Evolutionary conservation across 1,140 invertebrate species (phyloP).

Genomic region (Gryon sp.): DNA sequence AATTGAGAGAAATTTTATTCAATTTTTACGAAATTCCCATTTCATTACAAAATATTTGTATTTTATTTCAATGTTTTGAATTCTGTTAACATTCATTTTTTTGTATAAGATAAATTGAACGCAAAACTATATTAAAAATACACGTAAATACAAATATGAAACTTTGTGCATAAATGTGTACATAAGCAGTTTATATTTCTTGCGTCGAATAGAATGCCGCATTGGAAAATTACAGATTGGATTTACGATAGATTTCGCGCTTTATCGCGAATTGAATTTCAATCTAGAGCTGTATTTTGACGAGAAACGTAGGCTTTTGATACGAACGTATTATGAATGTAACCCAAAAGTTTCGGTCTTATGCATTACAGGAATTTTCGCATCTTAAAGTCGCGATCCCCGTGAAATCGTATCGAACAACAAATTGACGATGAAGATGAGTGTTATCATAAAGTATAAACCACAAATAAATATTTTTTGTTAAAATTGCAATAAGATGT

Average conservation of each 20-base stretch:
- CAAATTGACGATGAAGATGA: conserved; percentile 26
- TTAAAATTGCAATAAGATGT: no score
- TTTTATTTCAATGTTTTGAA: no score
- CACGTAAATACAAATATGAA: conserved; percentile 9
- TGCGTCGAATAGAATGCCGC: conserved; percentile 10
- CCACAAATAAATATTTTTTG: conserved; percentile 12
- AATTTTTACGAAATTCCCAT: no score
- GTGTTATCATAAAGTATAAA: conserved; percentile 23
- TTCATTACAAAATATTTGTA: no score
- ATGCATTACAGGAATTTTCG: conserved; percentile 35
- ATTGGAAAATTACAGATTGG: conserved; percentile 61
- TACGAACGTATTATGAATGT: conserved; percentile 54
- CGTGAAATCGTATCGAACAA: conserved; percentile 43
- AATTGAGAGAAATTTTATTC: no score
- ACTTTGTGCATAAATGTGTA: background rate
- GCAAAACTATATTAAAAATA: no score
- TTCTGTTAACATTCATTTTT: no score
- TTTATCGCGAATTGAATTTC: conserved; percentile 62
- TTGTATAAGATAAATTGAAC: no score
- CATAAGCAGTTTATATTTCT: conserved; percentile 40
- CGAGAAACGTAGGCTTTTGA: conserved; percentile 54
- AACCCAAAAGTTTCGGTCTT: conserved; percentile 47
- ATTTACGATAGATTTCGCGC: conserved; percentile 61
- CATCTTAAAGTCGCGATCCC: conserved; percentile 22
- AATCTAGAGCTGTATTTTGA: conserved; percentile 57